Evolutionary conservation across 2,888 invertebrate species (phyloP), one percentile per base, ranked within the genome.

Genomic region (Hypomecis punctinalis): DNA sequence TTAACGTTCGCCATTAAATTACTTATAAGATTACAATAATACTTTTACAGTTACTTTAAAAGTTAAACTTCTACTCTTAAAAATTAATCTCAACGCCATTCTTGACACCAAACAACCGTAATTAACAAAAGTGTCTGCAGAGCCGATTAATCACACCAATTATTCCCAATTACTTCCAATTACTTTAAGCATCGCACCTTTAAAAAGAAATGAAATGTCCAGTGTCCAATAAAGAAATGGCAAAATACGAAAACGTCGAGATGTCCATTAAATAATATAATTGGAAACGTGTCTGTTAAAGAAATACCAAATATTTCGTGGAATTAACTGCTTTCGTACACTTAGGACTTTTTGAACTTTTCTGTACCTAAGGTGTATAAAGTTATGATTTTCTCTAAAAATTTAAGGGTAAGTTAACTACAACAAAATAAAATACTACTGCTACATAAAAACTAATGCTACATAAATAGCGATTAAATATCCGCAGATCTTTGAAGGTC

Each of bases 121-220:
- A 58, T 61, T 57, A 66, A 13, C 43, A 23, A 66, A 66, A 66
- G 53, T 66, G 39, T 53, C 48, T 33, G 57, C 45, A 61, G 57
- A 61, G 57, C 53, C 65, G 58, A 66, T 66, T 66, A 61, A 57
- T 66, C 61, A 61, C 65, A 51, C 61, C 61, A 54, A 66, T 66
- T 65, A 65, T 37, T 61, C 36, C 40, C 55, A 64, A 64, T 66
- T 65, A 65, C 43, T 61, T 42, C 40, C 55, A 64, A 64, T 64
- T 64, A 65, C 52, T 61, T 49, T 61, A 66, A 66, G 57, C 57
- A 57, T 60, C 56, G 60, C 61, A 57, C 57, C 57, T 66, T 65
- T 46, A 57, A 45, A 61, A 59, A 58, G 52, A 66, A 61, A 58
- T 39, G 42, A 63, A 46, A 42, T 61, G 51, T 46, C 46, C 51